phyloP scores from a whole-genome alignment of 2,888 invertebrate genomes.

The Leptinotarsa tumamoca region DNA sequence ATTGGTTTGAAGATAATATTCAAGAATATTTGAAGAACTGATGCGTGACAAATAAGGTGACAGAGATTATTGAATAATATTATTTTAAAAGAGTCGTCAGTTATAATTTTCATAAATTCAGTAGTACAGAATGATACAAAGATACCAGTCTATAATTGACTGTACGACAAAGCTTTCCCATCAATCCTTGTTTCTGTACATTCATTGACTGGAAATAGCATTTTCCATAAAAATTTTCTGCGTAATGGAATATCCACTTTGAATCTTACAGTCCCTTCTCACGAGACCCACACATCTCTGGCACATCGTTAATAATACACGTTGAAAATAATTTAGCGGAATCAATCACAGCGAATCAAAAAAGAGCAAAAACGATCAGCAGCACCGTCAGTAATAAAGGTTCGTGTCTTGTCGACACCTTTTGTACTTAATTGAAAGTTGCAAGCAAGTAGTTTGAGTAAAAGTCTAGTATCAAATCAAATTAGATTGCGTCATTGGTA shows the following conservation, averaged over 20 bases:
- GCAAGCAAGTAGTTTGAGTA: constrained; percentile 17
- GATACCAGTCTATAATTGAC: too few relatives aligned
- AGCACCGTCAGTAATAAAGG: constrained; percentile 22
- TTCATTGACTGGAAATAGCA: not conserved
- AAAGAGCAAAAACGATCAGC: constrained; percentile 20
- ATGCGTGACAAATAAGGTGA: too few relatives aligned
- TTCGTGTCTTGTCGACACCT: constrained; percentile 26
- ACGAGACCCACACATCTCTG: not conserved
- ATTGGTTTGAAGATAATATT: too few relatives aligned
- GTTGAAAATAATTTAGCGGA: constrained; percentile 19
- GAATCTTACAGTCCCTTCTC: not conserved
- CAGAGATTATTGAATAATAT: too few relatives aligned
- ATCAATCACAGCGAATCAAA: constrained; percentile 16
- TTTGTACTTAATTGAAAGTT: constrained; percentile 29
- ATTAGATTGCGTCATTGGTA: constrained; percentile 18
- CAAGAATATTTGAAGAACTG: too few relatives aligned
- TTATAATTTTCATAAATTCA: too few relatives aligned
- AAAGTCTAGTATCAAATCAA: constrained; percentile 20
- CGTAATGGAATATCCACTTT: not conserved
- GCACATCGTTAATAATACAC: constrained; percentile 10
- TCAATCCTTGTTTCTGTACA: not conserved
- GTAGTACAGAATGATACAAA: too few relatives aligned
- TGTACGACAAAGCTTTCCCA: not conserved
- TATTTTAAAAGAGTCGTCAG: too few relatives aligned
- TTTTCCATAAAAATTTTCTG: not conserved